Evolutionary conservation across 2,888 invertebrate species (phyloP).

Genomic region (Pterostichus madidus): DNA sequence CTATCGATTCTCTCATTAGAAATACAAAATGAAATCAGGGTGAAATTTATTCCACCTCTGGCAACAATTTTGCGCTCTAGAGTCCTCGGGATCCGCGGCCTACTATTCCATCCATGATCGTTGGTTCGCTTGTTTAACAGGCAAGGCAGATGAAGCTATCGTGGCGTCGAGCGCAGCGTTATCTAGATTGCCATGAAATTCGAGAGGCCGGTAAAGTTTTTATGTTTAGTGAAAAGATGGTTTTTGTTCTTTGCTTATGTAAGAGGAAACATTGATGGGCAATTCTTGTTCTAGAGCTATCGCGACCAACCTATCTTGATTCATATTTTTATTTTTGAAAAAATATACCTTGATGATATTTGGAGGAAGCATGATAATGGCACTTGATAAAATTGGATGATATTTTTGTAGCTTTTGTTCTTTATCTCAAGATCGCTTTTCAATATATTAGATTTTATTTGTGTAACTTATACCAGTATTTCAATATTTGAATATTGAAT

Average conservation of each 20-base stretch:
- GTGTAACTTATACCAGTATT: too few relatives aligned
- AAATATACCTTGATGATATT: conserved; percentile 41
- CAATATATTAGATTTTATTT: neutral
- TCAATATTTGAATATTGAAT: neutral
- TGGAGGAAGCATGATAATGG: conserved; percentile 26
- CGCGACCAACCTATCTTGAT: conserved; percentile 28
- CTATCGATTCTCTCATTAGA: neutral
- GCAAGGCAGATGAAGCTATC: conserved; percentile 42
- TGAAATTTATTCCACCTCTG: too few relatives aligned
- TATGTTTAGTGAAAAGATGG: conserved; percentile 42
- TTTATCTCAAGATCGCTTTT: neutral
- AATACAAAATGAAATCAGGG: neutral
- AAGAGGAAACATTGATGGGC: conserved; percentile 44
- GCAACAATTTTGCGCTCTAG: conserved; percentile 1
- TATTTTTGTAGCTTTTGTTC: conserved; percentile 1
- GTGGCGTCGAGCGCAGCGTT: neutral
- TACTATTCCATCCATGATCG: conserved; percentile 4
- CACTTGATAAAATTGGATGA: conserved; percentile 11
- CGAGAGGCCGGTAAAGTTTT: conserved; percentile 52
- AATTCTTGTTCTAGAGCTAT: conserved; percentile 33
- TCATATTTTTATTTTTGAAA: conserved; percentile 44
- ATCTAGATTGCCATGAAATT: conserved; percentile 53
- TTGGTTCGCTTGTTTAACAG: conserved; percentile 20
- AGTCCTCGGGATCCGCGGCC: conserved; percentile 6
- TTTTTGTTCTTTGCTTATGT: conserved; percentile 51